Evolutionary conservation across 2,113 vertebrate species (phyloP).

Genomic region (Scatophagus argus): DNA sequence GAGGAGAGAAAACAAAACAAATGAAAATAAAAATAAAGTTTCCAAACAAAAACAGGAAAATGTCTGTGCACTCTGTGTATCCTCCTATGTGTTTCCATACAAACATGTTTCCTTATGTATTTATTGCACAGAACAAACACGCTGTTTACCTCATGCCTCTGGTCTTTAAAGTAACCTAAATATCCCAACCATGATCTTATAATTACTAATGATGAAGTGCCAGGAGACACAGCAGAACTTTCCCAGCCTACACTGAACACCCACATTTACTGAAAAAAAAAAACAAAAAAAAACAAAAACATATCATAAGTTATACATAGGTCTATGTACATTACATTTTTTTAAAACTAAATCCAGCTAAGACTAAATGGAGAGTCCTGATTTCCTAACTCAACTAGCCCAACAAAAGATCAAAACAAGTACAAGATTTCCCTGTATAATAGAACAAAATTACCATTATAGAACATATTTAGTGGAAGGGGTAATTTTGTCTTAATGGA

Average conservation of each 20-base stretch:
- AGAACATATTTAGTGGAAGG: background rate
- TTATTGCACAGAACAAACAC: slow-evolving; percentile 52
- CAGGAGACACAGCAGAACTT: slow-evolving; percentile 49
- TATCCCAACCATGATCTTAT: slow-evolving; percentile 54
- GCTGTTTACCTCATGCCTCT: slow-evolving; percentile 49
- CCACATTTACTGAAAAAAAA: slow-evolving; percentile 23
- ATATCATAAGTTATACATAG: background rate
- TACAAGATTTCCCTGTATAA: background rate
- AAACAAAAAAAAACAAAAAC: background rate
- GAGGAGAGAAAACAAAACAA: slow-evolving; percentile 11
- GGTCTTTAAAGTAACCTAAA: slow-evolving; percentile 50
- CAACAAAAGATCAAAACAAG: slow-evolving; percentile 1
- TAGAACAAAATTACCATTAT: slow-evolving; percentile 5
- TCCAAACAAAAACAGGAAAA: slow-evolving; percentile 25
- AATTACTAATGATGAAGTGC: slow-evolving; percentile 48
- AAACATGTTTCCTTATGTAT: slow-evolving; percentile 32
- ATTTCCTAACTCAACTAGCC: background rate
- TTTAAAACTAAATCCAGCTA: background rate
- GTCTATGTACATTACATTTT: background rate
- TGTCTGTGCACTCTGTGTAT: slow-evolving; percentile 22
- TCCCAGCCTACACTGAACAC: slow-evolving; percentile 41
- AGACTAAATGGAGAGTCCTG: background rate
- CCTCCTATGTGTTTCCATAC: slow-evolving; percentile 14
- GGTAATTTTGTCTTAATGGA: background rate
- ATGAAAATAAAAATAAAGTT: slow-evolving; percentile 18